Percentiles rank a stretch among this genome's conserved stretches.
Conservation (phyloP, 2,113 vertebrate genomes). For the Cepphus grylle region DNA sequence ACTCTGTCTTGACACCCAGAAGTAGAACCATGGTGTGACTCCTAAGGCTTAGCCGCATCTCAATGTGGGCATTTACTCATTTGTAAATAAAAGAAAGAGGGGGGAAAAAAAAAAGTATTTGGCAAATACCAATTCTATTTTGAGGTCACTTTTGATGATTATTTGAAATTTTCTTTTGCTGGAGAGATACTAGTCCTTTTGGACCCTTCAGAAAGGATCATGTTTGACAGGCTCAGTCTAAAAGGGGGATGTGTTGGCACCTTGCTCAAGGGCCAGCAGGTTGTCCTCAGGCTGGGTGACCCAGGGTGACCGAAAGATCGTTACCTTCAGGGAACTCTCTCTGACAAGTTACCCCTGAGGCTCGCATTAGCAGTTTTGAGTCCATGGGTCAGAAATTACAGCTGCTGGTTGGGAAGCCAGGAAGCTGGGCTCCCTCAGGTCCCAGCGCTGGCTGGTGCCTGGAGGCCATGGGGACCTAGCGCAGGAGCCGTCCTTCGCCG, state of each 20-base stretch:
- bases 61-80: neutral
- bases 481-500: neutral
- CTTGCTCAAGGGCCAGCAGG: neutral
- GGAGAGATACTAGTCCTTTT: neutral
- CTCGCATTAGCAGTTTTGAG: neutral
- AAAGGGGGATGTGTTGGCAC: neutral
- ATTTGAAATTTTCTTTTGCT: neutral
- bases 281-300: neutral
- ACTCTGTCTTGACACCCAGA: neutral
- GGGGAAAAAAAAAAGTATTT: fast-evolving
- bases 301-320: neutral
- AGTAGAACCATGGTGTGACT: neutral
- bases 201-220: neutral
- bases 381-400: neutral
- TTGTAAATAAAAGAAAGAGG: neutral
- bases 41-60: neutral
- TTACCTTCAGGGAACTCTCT: neutral
- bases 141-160: neutral
- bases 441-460: neutral
- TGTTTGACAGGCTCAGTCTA: neutral
- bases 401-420: neutral
- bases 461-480: neutral
- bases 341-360: neutral
- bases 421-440: neutral
- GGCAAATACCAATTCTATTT: neutral